These are phyloP conservation scores for Erythrolamprus reginae DNA, from an alignment of 2,113 vertebrate species.

Conservation along the genomic window DNA sequence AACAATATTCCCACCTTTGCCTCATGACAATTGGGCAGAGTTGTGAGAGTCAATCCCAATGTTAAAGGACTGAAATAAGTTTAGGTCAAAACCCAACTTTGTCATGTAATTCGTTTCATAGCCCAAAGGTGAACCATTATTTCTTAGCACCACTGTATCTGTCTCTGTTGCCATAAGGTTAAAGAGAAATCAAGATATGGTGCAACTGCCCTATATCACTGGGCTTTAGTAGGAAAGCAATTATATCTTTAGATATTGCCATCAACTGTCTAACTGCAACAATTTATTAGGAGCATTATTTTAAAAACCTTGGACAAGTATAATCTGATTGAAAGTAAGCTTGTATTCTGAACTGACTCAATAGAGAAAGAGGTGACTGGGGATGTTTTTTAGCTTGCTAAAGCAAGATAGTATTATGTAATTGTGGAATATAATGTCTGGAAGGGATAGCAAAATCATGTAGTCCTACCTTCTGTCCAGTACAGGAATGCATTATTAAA, in stretches of 20 bases:
- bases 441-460: not conserved
- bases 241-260: not conserved
- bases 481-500: not conserved
- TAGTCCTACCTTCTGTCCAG: not conserved
- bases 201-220: not conserved
- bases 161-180: not conserved
- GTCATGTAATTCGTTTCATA: not conserved
- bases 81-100: not conserved
- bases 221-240: not conserved
- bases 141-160: not conserved
- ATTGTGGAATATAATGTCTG: not conserved
- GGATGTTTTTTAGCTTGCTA: not conserved
- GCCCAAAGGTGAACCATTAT: not conserved
- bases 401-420: not conserved
- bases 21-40: not conserved
- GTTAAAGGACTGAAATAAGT: not conserved
- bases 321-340: not conserved
- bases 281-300: not conserved
- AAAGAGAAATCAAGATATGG: not conserved
- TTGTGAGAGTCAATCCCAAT: not conserved
- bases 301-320: not conserved
- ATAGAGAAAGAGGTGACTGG: not conserved
- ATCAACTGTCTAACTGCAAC: accelerated
- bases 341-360: not conserved
- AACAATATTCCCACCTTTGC: not conserved